phyloP scores from a whole-genome alignment of 2,113 vertebrate species.

The Bucco capensis region DNA sequence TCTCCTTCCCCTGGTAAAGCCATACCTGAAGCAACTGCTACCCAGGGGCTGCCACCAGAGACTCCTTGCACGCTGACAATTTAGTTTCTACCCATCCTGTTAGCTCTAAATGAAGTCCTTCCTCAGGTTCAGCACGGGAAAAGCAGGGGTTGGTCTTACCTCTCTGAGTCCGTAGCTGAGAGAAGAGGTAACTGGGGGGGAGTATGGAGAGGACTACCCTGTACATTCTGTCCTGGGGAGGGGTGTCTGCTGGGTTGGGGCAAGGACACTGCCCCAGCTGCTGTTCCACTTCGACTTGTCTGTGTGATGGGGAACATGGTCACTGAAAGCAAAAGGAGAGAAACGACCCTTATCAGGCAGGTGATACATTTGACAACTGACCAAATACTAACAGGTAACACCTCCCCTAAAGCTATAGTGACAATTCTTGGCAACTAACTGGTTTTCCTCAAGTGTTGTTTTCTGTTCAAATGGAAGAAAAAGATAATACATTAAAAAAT shows the following conservation, averaged over 20 bases:
- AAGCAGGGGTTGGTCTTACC: constrained; percentile 68
- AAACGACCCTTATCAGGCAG: background rate
- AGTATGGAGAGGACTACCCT: constrained; percentile 71
- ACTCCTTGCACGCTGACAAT: background rate
- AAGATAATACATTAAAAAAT: background rate
- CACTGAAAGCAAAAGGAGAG: constrained; percentile 63
- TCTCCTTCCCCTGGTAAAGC: background rate
- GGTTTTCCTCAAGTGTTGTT: background rate
- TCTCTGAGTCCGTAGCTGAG: constrained; percentile 69
- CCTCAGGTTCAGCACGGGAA: background rate
- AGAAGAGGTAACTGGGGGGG: constrained; percentile 70
- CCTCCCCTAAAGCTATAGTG: background rate
- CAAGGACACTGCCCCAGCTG: constrained; percentile 63
- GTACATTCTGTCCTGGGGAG: constrained; percentile 71
- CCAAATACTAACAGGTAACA: background rate
- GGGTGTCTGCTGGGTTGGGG: constrained; percentile 71
- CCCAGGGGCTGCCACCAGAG: background rate
- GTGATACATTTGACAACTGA: background rate
- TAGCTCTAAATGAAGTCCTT: constrained; percentile 23
- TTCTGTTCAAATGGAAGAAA: background rate
- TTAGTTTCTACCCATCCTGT: background rate
- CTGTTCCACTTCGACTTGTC: constrained; percentile 63
- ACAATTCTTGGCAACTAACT: background rate
- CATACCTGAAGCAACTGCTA: background rate
- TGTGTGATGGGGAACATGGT: constrained; percentile 70